Evolutionary conservation across 23 tunicate genomes (phyloP).

Genomic region (Styela clava): DNA sequence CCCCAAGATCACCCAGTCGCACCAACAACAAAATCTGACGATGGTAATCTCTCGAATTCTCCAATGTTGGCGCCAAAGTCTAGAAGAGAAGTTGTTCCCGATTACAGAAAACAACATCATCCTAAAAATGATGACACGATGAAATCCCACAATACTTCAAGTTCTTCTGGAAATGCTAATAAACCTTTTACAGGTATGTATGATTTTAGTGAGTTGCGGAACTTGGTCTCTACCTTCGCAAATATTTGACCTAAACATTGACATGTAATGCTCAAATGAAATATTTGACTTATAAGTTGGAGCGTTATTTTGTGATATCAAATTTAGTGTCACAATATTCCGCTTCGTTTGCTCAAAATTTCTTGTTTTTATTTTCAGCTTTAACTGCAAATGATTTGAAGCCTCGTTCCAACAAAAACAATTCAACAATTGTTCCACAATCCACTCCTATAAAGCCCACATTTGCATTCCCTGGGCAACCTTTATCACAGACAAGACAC

Average conservation of each 20-base stretch:
- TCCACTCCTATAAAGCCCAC: conserved; percentile 67
- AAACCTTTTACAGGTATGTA: conserved; percentile 67
- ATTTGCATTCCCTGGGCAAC: conserved; percentile 48
- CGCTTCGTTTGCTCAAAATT: too few species aligned
- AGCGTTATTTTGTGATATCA: too few species aligned
- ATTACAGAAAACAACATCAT: background rate
- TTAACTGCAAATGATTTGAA: conserved; percentile 83
- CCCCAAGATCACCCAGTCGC: conserved; percentile 42
- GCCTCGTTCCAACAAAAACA: conserved; percentile 42
- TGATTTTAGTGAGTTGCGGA: too few species aligned
- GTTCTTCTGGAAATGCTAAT: conserved; percentile 62
- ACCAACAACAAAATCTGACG: conserved; percentile 36
- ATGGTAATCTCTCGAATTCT: conserved; percentile 26
- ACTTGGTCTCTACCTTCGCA: too few species aligned
- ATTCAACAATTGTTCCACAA: conserved; percentile 13
- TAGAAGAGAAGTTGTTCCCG: conserved; percentile 64
- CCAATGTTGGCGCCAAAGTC: conserved; percentile 73
- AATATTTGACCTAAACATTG: too few species aligned
- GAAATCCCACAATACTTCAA: conserved; percentile 60
- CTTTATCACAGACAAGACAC: conserved; percentile 17
- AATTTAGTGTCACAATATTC: too few species aligned
- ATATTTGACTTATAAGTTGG: too few species aligned
- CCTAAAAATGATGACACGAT: conserved; percentile 29
- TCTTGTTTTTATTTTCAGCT: conserved; percentile 34
- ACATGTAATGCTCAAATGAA: too few species aligned